Evolutionary conservation across 2,888 invertebrate genomes (phyloP).

Genomic region (Noctua pronuba): DNA sequence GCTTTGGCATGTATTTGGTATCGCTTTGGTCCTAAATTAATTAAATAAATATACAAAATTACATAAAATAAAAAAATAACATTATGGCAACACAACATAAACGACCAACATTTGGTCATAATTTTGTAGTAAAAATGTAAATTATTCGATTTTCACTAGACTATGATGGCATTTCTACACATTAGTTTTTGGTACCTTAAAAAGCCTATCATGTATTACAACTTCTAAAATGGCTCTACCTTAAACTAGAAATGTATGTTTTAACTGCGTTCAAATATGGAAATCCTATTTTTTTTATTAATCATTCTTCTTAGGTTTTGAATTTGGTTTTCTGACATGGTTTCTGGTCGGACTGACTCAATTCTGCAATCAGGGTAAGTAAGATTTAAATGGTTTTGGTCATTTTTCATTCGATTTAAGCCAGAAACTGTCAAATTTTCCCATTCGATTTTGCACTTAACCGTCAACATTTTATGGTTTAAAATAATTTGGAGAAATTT

Average conservation of each 20-base stretch:
- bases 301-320: background rate
- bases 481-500: too few species aligned
- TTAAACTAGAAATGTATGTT: conserved; percentile 5
- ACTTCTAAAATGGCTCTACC: conserved; percentile 20
- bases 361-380: background rate
- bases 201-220: background rate
- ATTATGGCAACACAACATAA: conserved; percentile 80
- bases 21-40: conserved; percentile 64
- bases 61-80: conserved; percentile 53
- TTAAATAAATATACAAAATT: conserved; percentile 53
- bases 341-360: background rate
- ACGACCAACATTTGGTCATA: conserved; percentile 58
- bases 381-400: background rate
- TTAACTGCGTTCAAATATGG: background rate
- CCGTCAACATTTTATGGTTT: too few species aligned
- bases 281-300: conserved; percentile 8
- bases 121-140: conserved; percentile 28
- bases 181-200: background rate
- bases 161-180: conserved; percentile 7
- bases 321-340: background rate
- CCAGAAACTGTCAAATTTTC: background rate
- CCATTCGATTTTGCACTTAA: too few species aligned
- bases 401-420: background rate
- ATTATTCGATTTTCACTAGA: conserved; percentile 45
- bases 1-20: conserved; percentile 73